Evolutionary conservation across 2,888 invertebrate genomes (phyloP), one percentile per base, ranked within the genome.

Genomic region (Ceriagrion tenellum): DNA sequence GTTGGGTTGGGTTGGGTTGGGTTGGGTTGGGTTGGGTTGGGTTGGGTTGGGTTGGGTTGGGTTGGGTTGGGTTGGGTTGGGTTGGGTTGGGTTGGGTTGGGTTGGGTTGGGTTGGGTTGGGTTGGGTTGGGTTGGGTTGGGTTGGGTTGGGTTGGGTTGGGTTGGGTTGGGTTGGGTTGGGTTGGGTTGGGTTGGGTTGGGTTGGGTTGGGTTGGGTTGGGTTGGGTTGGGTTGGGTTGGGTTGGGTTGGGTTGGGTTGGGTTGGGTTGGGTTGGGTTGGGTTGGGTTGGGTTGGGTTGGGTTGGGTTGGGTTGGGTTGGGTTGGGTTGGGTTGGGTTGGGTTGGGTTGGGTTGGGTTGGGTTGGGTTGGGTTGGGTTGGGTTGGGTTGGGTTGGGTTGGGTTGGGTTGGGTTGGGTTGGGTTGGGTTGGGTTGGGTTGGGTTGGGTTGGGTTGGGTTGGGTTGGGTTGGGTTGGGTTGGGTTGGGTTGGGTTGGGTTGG

Each of bases 281-380:
- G 95, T 95, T 95, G 95, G 95, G 95, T 95, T 95, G 95, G 95
- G 95, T 95, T 95, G 93, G 95, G 95, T 95, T 95, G 56, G 95
- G 95, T 95, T 95, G 56, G 95, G 95, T 95, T 96, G 95, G 95
- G 96, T 96, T 96, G 93, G 96, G 96, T 96, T 96, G 95, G 96
- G 96, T 96, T 96, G 91, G 95, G 93, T 93, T 93, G 93, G 93
- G 93, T 95, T 95, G 59, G 93, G 95, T 95, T 95, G 95, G 96
- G 96, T 96, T 90, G 95, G 96, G 96, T 96, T 95, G 95, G 96
- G 96, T 96, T 96, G 69, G 96, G 96, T 96, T 96, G 96, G 96
- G 96, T 96, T 96, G 95, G 96, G 96, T 96, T 96, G 96, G 96
- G 96, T 96, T 96, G 95, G 96, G 96, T 96, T 96, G 95, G 96